phyloP scores from a whole-genome alignment of 2,888 invertebrate species.

The Neoascia interrupta region DNA sequence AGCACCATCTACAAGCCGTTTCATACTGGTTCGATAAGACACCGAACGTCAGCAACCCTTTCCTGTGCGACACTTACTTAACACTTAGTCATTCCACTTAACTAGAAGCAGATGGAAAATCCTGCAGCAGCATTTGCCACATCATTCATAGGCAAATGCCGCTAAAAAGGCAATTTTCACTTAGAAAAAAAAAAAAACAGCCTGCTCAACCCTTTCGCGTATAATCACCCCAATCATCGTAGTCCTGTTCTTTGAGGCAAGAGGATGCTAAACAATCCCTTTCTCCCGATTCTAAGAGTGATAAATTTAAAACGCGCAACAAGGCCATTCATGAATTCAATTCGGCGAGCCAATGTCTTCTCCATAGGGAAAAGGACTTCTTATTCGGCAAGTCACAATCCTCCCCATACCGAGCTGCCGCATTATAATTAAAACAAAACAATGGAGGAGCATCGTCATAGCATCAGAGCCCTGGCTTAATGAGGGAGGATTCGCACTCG shows the following conservation, averaged over 20 bases:
- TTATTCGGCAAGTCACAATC: background rate
- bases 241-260: slow-evolving; percentile 4
- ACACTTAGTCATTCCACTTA: slow-evolving; percentile 35
- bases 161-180: slow-evolving; percentile 44
- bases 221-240: slow-evolving; percentile 29
- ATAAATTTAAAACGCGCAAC: slow-evolving; percentile 56
- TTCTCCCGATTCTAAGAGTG: slow-evolving; percentile 29
- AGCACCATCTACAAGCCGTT: no score
- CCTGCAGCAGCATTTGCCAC: slow-evolving; percentile 43
- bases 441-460: slow-evolving; percentile 39
- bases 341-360: slow-evolving; percentile 34
- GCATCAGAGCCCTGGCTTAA: slow-evolving; percentile 53
- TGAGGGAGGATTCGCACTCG: slow-evolving; percentile 55
- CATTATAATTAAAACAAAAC: slow-evolving; percentile 68
- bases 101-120: slow-evolving; percentile 35
- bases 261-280: slow-evolving; percentile 6
- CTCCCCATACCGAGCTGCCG: slow-evolving; percentile 27
- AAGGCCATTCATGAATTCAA: slow-evolving; percentile 48
- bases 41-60: slow-evolving; percentile 37
- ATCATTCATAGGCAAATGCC: slow-evolving; percentile 49
- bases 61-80: slow-evolving; percentile 1
- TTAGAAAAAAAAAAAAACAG: slow-evolving; percentile 36
- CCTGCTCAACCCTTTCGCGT: slow-evolving; percentile 32
- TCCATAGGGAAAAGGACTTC: slow-evolving; percentile 38
- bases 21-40: background rate